Percentiles rank a stretch among this genome's conserved stretches.
Evolutionary conservation across 1,140 invertebrate genomes (phyloP).

Genomic region (Macrostomum lignano): DNA sequence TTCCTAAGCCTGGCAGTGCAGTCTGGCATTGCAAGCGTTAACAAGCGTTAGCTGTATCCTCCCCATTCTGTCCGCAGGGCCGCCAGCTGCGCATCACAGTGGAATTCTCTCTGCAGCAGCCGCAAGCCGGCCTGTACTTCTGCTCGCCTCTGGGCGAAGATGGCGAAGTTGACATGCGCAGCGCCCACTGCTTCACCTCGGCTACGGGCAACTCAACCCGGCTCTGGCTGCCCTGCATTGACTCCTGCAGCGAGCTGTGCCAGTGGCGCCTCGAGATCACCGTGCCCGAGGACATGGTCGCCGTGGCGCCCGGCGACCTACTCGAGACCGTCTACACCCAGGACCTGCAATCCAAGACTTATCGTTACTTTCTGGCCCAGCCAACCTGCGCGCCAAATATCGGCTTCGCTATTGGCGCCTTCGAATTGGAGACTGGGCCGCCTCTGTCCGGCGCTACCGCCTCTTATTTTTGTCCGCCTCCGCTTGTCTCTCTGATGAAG

Average conservation of each 20-base stretch:
- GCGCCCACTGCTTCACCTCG: slow-evolving; percentile 77
- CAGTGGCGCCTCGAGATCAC: slow-evolving; percentile 92
- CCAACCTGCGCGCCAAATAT: slow-evolving; percentile 83
- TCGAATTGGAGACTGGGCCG: slow-evolving; percentile 9
- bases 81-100: too few species aligned
- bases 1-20: too few species aligned
- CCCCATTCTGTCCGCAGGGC: too few species aligned
- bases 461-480: slow-evolving; percentile 74
- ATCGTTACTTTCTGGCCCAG: slow-evolving; percentile 58
- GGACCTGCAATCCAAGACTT: slow-evolving; percentile 69
- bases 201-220: slow-evolving; percentile 63
- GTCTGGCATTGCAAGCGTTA: too few species aligned
- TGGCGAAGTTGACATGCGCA: slow-evolving; percentile 34
- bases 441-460: slow-evolving; percentile 38
- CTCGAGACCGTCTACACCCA: slow-evolving; percentile 63
- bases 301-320: slow-evolving; percentile 71
- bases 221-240: slow-evolving; percentile 86
- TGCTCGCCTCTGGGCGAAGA: slow-evolving; percentile 47
- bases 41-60: too few species aligned
- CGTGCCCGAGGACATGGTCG: slow-evolving; percentile 66
- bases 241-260: slow-evolving; percentile 77
- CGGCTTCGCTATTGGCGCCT: slow-evolving; percentile 61
- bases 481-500: slow-evolving; percentile 56
- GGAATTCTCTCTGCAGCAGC: slow-evolving; percentile 72
- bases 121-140: slow-evolving; percentile 74